These are phyloP conservation scores for Cynopterus sphinx DNA, from an alignment of 2,797 vertebrate species.

Conservation along the genomic window DNA sequence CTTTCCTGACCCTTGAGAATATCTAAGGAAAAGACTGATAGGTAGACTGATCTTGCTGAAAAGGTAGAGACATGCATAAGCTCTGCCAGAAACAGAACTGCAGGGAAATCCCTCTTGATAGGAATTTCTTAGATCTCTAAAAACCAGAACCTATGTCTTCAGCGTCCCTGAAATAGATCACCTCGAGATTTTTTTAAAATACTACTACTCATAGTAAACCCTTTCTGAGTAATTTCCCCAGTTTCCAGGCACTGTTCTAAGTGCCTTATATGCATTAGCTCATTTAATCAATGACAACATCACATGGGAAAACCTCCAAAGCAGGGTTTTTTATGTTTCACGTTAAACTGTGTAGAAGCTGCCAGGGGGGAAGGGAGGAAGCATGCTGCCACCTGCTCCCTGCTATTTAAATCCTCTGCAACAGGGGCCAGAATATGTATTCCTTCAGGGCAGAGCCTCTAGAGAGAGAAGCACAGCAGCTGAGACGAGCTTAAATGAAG, in stretches of 20 bases:
- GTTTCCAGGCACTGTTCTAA: not conserved
- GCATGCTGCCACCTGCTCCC: not conserved
- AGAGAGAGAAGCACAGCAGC: not conserved
- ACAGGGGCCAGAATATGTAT: not conserved
- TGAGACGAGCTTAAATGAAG: not conserved
- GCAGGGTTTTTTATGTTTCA: not conserved
- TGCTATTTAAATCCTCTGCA: not conserved
- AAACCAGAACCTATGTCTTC: not conserved
- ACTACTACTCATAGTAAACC: not conserved
- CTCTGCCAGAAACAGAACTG: not conserved
- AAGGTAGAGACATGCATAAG: rapidly evolving
- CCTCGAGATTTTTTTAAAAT: not conserved
- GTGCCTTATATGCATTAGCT: not conserved
- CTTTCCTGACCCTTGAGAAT: not conserved
- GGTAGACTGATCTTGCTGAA: not conserved
- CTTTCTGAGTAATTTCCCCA: not conserved
- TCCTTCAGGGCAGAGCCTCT: not conserved
- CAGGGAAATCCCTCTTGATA: not conserved
- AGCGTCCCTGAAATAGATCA: not conserved
- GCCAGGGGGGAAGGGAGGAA: not conserved
- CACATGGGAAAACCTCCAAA: conserved; percentile 4
- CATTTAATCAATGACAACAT: conserved; percentile 22
- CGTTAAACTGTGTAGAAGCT: not conserved
- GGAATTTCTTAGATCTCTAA: not conserved
- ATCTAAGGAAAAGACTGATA: not conserved